phyloP scores from a whole-genome alignment of 2,797 vertebrate genomes.

The Petrocephalus schoutedeni region DNA sequence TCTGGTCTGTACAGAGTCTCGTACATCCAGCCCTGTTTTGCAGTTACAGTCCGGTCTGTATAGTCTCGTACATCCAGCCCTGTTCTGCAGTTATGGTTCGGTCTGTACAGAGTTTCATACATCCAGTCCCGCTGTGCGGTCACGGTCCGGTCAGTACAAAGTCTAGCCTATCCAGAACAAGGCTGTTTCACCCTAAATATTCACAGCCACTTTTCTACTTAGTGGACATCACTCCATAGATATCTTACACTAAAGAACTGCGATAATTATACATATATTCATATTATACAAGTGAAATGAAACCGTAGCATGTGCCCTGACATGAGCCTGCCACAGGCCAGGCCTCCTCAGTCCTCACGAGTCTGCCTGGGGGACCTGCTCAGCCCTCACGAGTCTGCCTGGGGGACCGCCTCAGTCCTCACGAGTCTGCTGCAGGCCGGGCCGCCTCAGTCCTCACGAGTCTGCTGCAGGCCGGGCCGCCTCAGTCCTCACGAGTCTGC shows the following conservation, averaged over 20 bases:
- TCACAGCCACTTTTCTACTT: not conserved
- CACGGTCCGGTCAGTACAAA: no score
- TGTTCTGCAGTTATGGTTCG: not conserved
- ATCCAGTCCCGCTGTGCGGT: no score
- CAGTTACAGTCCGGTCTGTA: not conserved
- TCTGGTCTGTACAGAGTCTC: not conserved
- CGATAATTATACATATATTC: constrained; percentile 10
- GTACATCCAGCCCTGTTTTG: not conserved
- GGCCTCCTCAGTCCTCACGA: not conserved
- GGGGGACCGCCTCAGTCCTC: not conserved
- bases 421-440: not conserved
- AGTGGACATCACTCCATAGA: constrained; percentile 2
- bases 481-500: not conserved
- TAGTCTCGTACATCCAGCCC: not conserved
- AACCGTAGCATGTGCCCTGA: not conserved
- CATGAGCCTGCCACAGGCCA: not conserved
- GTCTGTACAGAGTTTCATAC: not conserved
- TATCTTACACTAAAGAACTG: constrained; percentile 8
- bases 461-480: not conserved
- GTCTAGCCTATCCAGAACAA: not conserved
- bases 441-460: not conserved
- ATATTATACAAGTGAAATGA: constrained; percentile 6
- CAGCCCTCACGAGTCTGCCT: not conserved
- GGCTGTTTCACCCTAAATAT: constrained; percentile 8
- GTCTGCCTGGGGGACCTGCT: not conserved